phyloP scores from a whole-genome alignment of 2,113 vertebrate species.

The Apeltes quadracus region DNA sequence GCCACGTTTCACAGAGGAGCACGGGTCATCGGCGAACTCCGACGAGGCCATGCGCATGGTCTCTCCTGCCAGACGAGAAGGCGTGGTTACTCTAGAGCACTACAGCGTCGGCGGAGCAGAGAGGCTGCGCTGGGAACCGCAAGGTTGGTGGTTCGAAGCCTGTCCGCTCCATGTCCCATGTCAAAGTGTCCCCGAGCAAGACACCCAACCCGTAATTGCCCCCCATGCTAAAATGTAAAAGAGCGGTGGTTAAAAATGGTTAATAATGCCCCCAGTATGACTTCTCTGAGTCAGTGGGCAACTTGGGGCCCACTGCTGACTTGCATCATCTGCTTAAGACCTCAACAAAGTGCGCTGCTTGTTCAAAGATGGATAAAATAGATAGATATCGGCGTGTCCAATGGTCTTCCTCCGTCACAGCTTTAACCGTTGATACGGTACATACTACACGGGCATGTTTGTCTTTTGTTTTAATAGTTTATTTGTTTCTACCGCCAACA shows the following conservation, averaged over 20 bases:
- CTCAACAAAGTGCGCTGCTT: neutral
- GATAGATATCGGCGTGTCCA: too few species aligned
- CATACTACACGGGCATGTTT: neutral
- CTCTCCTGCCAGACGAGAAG: constrained; percentile 82
- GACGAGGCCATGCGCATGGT: constrained; percentile 94
- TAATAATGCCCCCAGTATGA: too few species aligned
- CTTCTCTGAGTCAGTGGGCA: too few species aligned
- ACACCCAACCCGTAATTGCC: too few species aligned
- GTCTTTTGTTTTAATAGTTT: neutral
- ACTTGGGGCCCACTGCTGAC: neutral
- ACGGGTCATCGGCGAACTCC: constrained; percentile 96
- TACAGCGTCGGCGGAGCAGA: too few species aligned
- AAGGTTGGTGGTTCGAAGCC: too few species aligned
- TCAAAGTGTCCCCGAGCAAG: too few species aligned
- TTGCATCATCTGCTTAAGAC: neutral
- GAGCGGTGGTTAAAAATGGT: too few species aligned
- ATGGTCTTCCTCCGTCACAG: neutral
- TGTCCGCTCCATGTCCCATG: too few species aligned
- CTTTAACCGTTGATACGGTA: neutral
- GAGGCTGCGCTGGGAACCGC: too few species aligned
- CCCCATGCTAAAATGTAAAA: too few species aligned
- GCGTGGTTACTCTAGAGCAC: neutral
- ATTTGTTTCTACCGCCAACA: neutral
- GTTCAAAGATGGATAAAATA: neutral
- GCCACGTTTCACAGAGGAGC: constrained; percentile 96